phyloP scores from a whole-genome alignment of 2,113 vertebrate species.

The Procavia capensis region DNA sequence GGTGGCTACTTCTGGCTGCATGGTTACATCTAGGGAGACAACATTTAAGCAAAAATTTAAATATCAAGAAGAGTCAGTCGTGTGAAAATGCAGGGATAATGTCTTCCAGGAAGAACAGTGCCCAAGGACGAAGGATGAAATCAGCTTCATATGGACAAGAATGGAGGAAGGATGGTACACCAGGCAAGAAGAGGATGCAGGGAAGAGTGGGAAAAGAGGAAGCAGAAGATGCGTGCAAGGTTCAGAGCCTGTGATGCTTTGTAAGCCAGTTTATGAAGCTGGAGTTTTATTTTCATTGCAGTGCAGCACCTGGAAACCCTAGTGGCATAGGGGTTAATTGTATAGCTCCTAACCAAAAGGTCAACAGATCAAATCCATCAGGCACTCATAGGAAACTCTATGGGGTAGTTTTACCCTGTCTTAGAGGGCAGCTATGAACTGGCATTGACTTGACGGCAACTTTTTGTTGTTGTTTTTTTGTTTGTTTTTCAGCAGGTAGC shows the following conservation, averaged over 20 bases:
- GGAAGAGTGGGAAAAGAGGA: too few relatives aligned
- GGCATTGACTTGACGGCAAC: too few relatives aligned
- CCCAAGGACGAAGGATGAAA: background rate
- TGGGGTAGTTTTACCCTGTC: too few relatives aligned
- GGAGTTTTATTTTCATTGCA: background rate
- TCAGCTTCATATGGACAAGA: background rate
- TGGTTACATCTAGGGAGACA: too few relatives aligned
- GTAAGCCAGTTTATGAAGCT: background rate
- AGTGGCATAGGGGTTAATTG: too few relatives aligned
- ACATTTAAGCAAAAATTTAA: background rate
- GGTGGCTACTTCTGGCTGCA: background rate
- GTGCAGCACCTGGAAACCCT: too few relatives aligned
- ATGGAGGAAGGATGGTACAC: background rate
- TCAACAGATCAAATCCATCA: too few relatives aligned
- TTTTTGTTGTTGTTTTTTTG: too few relatives aligned
- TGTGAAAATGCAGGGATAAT: fast-evolving
- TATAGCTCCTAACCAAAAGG: too few relatives aligned
- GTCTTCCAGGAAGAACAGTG: background rate
- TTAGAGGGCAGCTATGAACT: too few relatives aligned
- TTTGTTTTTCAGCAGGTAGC: too few relatives aligned
- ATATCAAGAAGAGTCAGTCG: background rate
- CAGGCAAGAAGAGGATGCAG: background rate
- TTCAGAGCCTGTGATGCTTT: background rate
- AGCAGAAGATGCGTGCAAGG: fast-evolving
- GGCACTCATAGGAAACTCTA: too few relatives aligned